Evolutionary conservation across 2,113 vertebrate species (phyloP).

Genomic region (Origma solitaria): DNA sequence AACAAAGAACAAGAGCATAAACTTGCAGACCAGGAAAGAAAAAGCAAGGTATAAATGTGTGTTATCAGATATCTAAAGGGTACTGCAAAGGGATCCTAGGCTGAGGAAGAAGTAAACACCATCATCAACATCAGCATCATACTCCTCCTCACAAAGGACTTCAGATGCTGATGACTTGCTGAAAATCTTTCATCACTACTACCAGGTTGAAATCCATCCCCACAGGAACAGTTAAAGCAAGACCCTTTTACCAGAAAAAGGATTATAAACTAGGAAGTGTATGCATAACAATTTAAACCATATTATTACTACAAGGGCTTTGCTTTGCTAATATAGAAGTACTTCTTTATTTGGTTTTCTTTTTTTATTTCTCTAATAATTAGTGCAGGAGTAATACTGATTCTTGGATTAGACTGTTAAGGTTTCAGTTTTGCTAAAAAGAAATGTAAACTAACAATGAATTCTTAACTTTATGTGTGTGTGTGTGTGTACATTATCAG

Average conservation of each 20-base stretch:
- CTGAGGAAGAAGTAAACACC: background rate
- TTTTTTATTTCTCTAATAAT: background rate
- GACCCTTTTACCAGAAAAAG: background rate
- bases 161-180: background rate
- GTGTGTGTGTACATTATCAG: background rate
- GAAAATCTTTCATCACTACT: background rate
- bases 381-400: background rate
- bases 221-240: background rate
- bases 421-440: background rate
- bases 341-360: background rate
- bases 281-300: background rate
- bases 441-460: background rate
- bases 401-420: background rate
- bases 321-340: background rate
- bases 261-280: background rate
- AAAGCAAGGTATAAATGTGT: background rate
- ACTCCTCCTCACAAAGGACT: background rate
- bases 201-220: background rate
- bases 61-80: background rate
- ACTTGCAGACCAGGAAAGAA: background rate
- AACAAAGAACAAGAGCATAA: background rate
- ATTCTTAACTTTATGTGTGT: background rate
- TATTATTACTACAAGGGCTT: background rate
- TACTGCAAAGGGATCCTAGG: background rate
- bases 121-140: background rate